Conservation (phyloP, 2,113 vertebrate genomes). For the Gnathochromis pfefferi region DNA sequence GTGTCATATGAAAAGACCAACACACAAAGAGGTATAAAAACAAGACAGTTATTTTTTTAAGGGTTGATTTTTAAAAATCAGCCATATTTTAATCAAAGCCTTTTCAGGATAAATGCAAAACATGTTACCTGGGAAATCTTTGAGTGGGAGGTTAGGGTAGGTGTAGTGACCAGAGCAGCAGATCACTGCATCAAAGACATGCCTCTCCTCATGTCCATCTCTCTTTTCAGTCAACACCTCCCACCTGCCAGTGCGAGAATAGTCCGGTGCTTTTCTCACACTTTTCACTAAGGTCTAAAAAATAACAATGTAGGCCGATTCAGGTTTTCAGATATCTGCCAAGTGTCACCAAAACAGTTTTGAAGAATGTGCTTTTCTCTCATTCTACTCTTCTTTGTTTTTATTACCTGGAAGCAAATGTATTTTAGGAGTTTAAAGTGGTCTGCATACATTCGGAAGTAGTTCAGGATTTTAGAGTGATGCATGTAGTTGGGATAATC, state of each 20-base stretch:
- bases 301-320: background rate
- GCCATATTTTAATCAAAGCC: background rate
- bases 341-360: background rate
- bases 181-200: constrained; percentile 82
- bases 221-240: constrained; percentile 73
- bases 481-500: constrained; percentile 88
- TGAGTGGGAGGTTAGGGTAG: constrained; percentile 72
- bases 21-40: background rate
- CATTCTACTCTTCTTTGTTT: background rate
- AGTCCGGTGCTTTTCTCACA: constrained; percentile 72
- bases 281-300: constrained; percentile 76
- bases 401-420: constrained; percentile 75
- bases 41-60: background rate
- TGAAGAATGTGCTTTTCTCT: background rate
- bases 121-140: constrained; percentile 79
- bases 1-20: background rate
- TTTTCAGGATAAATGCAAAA: background rate
- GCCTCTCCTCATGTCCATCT: constrained; percentile 44
- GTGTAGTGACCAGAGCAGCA: constrained; percentile 79
- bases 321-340: background rate
- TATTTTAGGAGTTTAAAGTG: constrained; percentile 75
- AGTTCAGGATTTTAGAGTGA: constrained; percentile 76
- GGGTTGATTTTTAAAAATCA: background rate
- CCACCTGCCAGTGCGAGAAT: constrained; percentile 79
- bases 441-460: constrained; percentile 81